A percentile compares a stretch with the other conserved stretches of the same genome.
phyloP scores from a whole-genome alignment of 2,797 vertebrate species.

The Rhinogobio ventralis region DNA sequence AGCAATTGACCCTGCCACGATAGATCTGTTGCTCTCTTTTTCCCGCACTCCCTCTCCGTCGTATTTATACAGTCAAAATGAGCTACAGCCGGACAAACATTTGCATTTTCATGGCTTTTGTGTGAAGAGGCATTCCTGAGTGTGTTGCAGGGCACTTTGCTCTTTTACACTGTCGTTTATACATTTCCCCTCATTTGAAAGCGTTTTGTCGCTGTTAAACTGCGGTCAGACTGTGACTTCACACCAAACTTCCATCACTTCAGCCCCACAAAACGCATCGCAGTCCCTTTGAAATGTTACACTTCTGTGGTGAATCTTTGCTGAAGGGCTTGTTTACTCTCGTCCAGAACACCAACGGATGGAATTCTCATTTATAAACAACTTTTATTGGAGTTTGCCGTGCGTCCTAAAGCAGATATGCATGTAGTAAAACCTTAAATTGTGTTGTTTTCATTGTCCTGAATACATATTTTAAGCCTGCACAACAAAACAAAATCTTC shows the following conservation, averaged over 20 bases:
- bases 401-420: neutral
- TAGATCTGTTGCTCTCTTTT: constrained; percentile 51
- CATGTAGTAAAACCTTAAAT: neutral
- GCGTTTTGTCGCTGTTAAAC: constrained; percentile 71
- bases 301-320: constrained; percentile 69
- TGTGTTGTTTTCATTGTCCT: neutral
- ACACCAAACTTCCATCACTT: constrained; percentile 72
- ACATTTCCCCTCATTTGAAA: constrained; percentile 71
- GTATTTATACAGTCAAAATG: constrained; percentile 63
- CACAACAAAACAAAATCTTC: neutral
- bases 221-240: constrained; percentile 68
- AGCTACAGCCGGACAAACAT: constrained; percentile 69
- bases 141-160: constrained; percentile 59
- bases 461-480: neutral
- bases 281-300: constrained; percentile 69
- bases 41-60: neutral
- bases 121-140: constrained; percentile 63
- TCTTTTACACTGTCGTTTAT: constrained; percentile 70
- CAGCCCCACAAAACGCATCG: constrained; percentile 60
- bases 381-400: constrained; percentile 4
- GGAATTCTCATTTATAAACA: constrained; percentile 25
- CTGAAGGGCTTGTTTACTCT: constrained; percentile 28
- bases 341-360: neutral
- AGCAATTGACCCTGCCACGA: constrained; percentile 66
- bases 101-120: constrained; percentile 70